Conservation (phyloP, 2,888 invertebrate genomes). For the Argyra leucocephala region DNA sequence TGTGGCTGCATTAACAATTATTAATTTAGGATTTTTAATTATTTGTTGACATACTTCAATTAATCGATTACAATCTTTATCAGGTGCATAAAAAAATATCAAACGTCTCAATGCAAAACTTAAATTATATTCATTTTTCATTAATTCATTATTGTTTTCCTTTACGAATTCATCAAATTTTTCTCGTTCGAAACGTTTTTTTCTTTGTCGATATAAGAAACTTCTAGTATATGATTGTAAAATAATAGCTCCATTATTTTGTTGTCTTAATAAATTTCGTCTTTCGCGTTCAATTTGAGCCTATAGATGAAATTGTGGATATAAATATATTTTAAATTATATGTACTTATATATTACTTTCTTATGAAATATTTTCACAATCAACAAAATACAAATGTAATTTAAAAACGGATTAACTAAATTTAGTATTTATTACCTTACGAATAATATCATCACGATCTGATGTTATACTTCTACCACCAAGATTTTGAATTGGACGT, state of each 20-base stretch:
- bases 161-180: constrained; percentile 58
- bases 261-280: constrained; percentile 71
- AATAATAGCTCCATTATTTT: constrained; percentile 64
- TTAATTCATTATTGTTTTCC: constrained; percentile 44
- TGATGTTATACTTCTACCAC: constrained; percentile 70
- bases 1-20: constrained; percentile 35
- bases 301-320: no score
- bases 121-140: constrained; percentile 37
- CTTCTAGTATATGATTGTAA: constrained; percentile 75
- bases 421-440: constrained; percentile 43
- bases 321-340: no score
- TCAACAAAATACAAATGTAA: no score
- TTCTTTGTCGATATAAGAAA: constrained; percentile 58
- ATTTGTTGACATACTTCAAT: constrained; percentile 41
- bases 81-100: constrained; percentile 65
- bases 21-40: constrained; percentile 35
- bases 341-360: no score
- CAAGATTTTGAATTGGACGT: constrained; percentile 79
- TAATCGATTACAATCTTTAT: constrained; percentile 56
- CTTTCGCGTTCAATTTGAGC: constrained; percentile 78
- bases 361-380: no score
- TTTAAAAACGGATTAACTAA: no score
- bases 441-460: constrained; percentile 59
- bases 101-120: constrained; percentile 55
- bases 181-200: constrained; percentile 56